A percentile compares a stretch with the other conserved stretches of the same genome.
Conservation (phyloP, 2,797 vertebrate species). For the Thalassophryne amazonica region DNA sequence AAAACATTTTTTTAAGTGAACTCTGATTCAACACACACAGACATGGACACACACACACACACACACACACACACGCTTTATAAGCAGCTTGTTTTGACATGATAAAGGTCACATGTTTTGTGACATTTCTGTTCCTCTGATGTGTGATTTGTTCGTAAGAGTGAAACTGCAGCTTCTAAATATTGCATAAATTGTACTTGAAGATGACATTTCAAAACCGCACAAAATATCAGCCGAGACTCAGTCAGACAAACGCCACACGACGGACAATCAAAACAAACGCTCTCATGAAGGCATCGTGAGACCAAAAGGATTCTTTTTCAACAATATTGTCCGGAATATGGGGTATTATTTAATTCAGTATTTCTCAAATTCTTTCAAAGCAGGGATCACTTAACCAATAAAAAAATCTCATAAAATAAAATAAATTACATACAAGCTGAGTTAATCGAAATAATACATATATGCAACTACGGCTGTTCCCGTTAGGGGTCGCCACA, state of each 20-base stretch:
- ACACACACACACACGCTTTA: neutral
- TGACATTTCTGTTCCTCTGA: neutral
- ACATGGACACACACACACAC: no score
- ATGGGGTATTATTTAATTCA: no score
- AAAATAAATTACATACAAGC: no score
- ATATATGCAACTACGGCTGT: no score
- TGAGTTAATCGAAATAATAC: no score
- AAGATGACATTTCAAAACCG: neutral
- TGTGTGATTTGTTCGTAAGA: neutral
- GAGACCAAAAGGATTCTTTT: constrained; percentile 8
- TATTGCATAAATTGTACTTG: neutral
- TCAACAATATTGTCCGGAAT: neutral
- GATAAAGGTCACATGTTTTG: neutral
- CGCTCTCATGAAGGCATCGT: constrained; percentile 5
- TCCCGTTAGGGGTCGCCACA: no score
- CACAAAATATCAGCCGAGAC: neutral
- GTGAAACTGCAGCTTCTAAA: neutral
- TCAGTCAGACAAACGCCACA: neutral
- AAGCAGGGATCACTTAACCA: no score
- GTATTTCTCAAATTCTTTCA: no score
- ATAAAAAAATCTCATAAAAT: no score
- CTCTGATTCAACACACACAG: no score
- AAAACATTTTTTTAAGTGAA: no score
- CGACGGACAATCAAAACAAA: no score
- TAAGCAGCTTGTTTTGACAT: neutral